Percentiles rank a stretch among this genome's conserved stretches.
Conservation (phyloP, 2,797 vertebrate genomes). For the Aulostomus chinensis region DNA sequence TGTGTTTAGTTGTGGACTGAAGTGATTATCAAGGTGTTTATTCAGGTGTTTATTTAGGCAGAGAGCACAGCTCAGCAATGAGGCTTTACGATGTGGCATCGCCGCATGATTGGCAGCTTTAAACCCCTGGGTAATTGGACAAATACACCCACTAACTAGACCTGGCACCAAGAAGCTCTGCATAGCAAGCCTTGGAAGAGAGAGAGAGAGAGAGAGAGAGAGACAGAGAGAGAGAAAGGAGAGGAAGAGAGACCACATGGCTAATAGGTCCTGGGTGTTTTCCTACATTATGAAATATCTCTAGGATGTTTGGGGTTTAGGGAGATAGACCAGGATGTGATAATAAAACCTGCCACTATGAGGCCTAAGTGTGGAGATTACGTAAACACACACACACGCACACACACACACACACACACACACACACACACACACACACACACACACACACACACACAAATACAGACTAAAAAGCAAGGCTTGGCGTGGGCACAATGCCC, state of each 20-base stretch:
- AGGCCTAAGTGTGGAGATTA: conserved; percentile 37
- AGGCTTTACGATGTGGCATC: conserved; percentile 73
- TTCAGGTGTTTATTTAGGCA: conserved; percentile 76
- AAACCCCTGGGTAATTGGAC: conserved; percentile 65
- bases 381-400: conserved; percentile 35
- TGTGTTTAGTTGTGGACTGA: conserved; percentile 59
- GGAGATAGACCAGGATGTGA: conserved; percentile 56
- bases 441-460: conserved; percentile 17
- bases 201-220: conserved; percentile 10
- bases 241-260: conserved; percentile 44
- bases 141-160: conserved; percentile 68
- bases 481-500: conserved; percentile 53
- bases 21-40: conserved; percentile 75
- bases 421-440: conserved; percentile 2
- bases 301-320: conserved; percentile 57
- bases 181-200: conserved; percentile 37
- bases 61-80: conserved; percentile 48
- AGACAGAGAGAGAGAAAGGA: conserved; percentile 21
- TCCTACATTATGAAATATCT: conserved; percentile 61
- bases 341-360: conserved; percentile 56
- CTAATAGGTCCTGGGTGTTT: conserved; percentile 64
- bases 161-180: conserved; percentile 51
- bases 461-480: conserved; percentile 32
- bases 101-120: conserved; percentile 71
- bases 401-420: conserved; percentile 22